Conservation (phyloP, 2,888 invertebrate genomes). For the Drosophila fulvimacula region DNA sequence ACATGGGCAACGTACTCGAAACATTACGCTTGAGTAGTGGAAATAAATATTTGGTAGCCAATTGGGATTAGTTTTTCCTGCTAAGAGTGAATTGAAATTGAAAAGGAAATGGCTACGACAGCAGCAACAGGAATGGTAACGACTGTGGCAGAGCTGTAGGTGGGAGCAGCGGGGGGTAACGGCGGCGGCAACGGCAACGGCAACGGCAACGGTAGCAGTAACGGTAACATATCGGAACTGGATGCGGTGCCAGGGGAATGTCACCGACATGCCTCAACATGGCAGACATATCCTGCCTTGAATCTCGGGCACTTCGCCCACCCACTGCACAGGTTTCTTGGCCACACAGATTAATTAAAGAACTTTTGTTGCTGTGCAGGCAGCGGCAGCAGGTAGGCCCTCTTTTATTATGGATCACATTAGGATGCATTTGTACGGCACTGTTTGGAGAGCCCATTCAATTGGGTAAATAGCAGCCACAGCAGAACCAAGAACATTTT, state of each 20-base stretch:
- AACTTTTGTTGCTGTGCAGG: conserved; percentile 54
- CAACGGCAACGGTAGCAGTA: conserved; percentile 12
- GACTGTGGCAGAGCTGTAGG: conserved; percentile 2
- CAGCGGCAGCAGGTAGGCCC: conserved; percentile 10
- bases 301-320: not conserved
- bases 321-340: conserved; percentile 37
- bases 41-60: conserved; percentile 79
- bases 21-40: conserved; percentile 74
- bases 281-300: conserved; percentile 33
- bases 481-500: conserved; percentile 36
- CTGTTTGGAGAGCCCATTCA: conserved; percentile 25
- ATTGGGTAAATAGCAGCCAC: conserved; percentile 19
- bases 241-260: conserved; percentile 69
- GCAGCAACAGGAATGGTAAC: conserved; percentile 26
- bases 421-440: conserved; percentile 58
- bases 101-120: conserved; percentile 48
- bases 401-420: conserved; percentile 74
- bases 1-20: conserved; percentile 55
- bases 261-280: conserved; percentile 57
- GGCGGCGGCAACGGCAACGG: no score
- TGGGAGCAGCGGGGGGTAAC: not conserved
- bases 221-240: conserved; percentile 41
- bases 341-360: conserved; percentile 73
- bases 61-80: conserved; percentile 67
- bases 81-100: conserved; percentile 73